Base-by-base conservation (phyloP, 1,140 invertebrate species). In the Pseudomyrmex dendroicus region DNA sequence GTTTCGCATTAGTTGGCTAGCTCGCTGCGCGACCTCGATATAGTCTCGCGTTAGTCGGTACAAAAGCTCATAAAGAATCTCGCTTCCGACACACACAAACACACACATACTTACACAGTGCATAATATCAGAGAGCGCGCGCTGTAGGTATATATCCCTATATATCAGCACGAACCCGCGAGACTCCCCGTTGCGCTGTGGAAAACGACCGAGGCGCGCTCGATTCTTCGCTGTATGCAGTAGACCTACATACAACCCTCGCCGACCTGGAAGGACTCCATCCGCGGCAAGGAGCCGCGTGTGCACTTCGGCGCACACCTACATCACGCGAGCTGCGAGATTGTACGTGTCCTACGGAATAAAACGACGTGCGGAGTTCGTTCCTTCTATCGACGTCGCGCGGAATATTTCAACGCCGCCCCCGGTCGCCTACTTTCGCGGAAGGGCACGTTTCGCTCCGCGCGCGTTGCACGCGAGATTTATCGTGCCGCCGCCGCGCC, bases 61-160 rank as follows among this genome's bases (percentile, higher is more conserved):
- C 56, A 83, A 73, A 88, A 68, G 72, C 72, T 86, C 88, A 78
- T 91, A 89, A 91, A 91, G 91, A 89, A 89, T 91, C 73, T 80
- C 77, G 72, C 61, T 86, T 72, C 82, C 62, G 73, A 61, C 59
- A 73, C 70, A 83, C 83, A 35, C 82, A 44, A 0, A 35, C 35
- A 35, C 35, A 35, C 25, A 25, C 25, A 4, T 25, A 4, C 25
- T 4, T 4, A 35, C 35, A 35, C 35, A 5, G 82, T 85, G 89
- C 85, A 88, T 90, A 92, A 91, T 92, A 90, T 90, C 83, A 62
- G 84, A 85, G 35, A 35, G 35, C 35, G 86, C 84, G 89, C 88
- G 86, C 74, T 86, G 86, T 91, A 25, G 25, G 25, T 25, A 90
- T 88, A 90, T 35, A 35, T 22, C 22, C 20, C 20, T 20, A 20